phyloP scores from a whole-genome alignment of 2,888 invertebrate species.

The Chrysolina oricalcia region DNA sequence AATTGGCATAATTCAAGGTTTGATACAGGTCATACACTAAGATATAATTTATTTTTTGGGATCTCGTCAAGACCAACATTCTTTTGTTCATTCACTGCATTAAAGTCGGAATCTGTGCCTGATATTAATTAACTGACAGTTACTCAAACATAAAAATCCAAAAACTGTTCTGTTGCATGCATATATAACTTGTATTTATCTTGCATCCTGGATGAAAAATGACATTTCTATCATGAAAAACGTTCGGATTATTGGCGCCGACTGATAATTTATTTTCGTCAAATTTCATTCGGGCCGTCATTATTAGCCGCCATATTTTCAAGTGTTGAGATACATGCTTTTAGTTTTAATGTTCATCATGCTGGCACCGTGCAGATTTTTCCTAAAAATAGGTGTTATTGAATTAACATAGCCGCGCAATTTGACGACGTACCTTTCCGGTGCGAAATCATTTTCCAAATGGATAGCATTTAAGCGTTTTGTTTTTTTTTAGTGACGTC shows the following conservation, averaged over 20 bases:
- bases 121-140: too few species aligned
- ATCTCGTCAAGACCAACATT: too few species aligned
- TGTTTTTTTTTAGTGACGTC: neutral
- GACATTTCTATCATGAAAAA: conserved; percentile 17
- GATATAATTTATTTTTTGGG: too few species aligned
- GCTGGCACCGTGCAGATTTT: conserved; percentile 27
- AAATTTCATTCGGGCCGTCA: conserved; percentile 44
- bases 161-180: too few species aligned
- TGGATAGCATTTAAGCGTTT: neutral
- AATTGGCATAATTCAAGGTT: too few species aligned
- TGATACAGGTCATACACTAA: too few species aligned
- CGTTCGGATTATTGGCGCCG: conserved; percentile 56
- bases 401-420: conserved; percentile 14
- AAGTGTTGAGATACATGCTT: conserved; percentile 29
- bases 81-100: too few species aligned
- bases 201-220: neutral
- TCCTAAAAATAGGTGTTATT: conserved; percentile 29
- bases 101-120: too few species aligned
- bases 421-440: conserved; percentile 21
- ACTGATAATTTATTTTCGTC: conserved; percentile 53
- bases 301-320: conserved; percentile 40
- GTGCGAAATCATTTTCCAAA: neutral
- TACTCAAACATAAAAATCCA: too few species aligned
- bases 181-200: neutral
- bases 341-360: conserved; percentile 28